Percentiles rank a stretch among this genome's conserved stretches.
These are phyloP conservation scores for Microcaecilia unicolor DNA, from an alignment of 2,797 vertebrate species.

Conservation along the genomic window DNA sequence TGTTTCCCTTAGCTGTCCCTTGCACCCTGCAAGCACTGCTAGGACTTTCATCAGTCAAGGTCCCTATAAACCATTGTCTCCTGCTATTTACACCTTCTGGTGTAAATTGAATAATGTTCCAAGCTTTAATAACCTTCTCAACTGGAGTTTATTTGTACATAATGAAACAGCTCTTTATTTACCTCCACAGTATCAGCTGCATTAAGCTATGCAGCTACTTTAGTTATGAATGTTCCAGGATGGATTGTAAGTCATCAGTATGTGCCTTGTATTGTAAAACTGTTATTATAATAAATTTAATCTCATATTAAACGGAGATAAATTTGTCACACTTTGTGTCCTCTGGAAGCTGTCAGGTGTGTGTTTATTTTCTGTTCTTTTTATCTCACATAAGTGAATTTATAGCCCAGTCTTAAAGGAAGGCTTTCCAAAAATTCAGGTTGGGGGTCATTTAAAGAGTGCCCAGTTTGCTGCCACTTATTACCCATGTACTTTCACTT, in stretches of 20 bases:
- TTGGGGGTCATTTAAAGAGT: too few relatives aligned
- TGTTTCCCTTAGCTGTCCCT: too few relatives aligned
- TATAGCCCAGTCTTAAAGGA: too few relatives aligned
- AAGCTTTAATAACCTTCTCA: conserved; percentile 26
- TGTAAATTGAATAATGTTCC: conserved; percentile 8
- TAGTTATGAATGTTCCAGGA: conserved; percentile 45
- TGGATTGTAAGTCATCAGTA: conserved; percentile 42
- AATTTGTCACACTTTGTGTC: too few relatives aligned
- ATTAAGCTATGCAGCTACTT: conserved; percentile 44
- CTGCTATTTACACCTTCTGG: conserved; percentile 8
- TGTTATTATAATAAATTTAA: conserved; percentile 48
- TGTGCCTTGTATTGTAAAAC: conserved; percentile 52
- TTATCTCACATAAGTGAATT: too few relatives aligned
- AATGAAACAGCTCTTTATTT: conserved; percentile 31
- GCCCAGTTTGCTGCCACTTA: too few relatives aligned
- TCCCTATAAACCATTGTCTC: too few relatives aligned
- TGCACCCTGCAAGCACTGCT: too few relatives aligned
- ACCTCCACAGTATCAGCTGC: conserved; percentile 32
- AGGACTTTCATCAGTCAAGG: too few relatives aligned
- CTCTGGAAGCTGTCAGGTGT: too few relatives aligned
- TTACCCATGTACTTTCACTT: background rate
- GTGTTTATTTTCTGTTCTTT: too few relatives aligned
- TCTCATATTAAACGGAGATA: conserved; percentile 30
- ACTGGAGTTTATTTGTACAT: conserved; percentile 42
- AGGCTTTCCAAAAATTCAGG: background rate